Base-by-base conservation (phyloP, 2,888 invertebrate species). In the Sinodicranocentrus sp. region DNA sequence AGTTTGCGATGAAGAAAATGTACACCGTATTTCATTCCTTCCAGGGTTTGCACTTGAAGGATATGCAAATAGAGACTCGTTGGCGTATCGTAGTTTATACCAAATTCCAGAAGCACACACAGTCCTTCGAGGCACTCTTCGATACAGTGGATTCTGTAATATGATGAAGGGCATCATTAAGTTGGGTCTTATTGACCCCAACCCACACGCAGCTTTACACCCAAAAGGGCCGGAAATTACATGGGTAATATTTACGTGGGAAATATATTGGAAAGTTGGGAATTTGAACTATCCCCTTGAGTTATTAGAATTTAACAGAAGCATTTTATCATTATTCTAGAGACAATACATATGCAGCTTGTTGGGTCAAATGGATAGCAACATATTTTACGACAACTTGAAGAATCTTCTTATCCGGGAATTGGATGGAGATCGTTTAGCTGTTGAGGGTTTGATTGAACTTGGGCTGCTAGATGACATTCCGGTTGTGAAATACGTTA, bases 21-120 rank as follows among this genome's bases (percentile, higher is more conserved):
- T 95, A 0, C 93, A 94, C 57, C 93, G 94, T 0, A 92, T 98
- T 72, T 94, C 96, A 90, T 99, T 99, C 91, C 92, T 99, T 75
- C 99, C 99, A 0, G 99, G 98, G 0, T 98, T 99, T 90, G 96
- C 97, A 15, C 92, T 99, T 75, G 98, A 99, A 92, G 98, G 98
- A 0, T 98, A 96, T 90, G 98, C 99, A 0, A 99, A 99, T 91
- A 93, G 99, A 80, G 99, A 99, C 91, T 98, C 98, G 78, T 96
- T 96, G 0, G 93, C 94, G 48, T 99, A 99, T 90, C 93, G 94
- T 0, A 93, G 95, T 65, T 92, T 96, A 0, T 99, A 99, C 90
- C 96, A 97, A 1, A 94, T 99, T 82, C 92, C 93, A n/a, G 95
- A 96, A 89, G 80, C 68, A 15, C 8, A 10, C n/a, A 63, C 48